phyloP scores from a whole-genome alignment of 2,113 vertebrate species.

The Salvelinus alpinus region DNA sequence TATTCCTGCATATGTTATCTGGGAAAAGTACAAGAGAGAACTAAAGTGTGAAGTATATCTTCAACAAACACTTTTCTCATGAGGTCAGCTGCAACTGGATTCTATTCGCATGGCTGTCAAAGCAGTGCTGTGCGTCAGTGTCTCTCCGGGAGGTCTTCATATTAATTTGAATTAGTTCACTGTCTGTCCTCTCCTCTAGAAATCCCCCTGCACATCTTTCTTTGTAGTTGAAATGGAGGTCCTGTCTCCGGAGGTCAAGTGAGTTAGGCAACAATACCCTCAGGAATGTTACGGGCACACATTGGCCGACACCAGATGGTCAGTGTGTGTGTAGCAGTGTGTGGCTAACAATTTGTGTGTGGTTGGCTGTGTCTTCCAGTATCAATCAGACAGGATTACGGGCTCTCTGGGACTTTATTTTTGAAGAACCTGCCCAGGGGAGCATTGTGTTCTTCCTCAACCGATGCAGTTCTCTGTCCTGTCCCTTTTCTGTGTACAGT shows the following conservation, averaged over 20 bases:
- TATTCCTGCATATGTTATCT: slow-evolving; percentile 20
- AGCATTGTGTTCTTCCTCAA: not conserved
- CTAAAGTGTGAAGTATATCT: not conserved
- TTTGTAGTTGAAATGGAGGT: not conserved
- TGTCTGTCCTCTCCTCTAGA: not conserved
- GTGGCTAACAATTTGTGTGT: slow-evolving; percentile 17
- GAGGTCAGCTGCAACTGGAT: not conserved
- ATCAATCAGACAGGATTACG: slow-evolving; percentile 47
- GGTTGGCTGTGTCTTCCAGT: slow-evolving; percentile 26
- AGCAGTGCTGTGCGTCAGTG: not conserved
- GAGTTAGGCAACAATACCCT: slow-evolving; percentile 4
- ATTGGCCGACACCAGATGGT: slow-evolving; percentile 46
- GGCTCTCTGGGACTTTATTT: slow-evolving; percentile 2
- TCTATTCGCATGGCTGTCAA: not conserved
- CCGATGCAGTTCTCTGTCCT: not conserved
- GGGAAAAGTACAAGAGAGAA: not conserved
- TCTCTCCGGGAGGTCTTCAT: not conserved
- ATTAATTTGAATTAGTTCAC: not conserved
- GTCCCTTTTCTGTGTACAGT: too few relatives aligned
- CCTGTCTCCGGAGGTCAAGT: slow-evolving; percentile 7
- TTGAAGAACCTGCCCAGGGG: not conserved
- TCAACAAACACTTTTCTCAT: not conserved
- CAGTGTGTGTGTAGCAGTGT: slow-evolving; percentile 6
- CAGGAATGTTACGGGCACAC: slow-evolving; percentile 5
- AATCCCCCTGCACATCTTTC: not conserved